phyloP scores from a whole-genome alignment of 2,797 vertebrate species.

The Nannoperca australis region DNA sequence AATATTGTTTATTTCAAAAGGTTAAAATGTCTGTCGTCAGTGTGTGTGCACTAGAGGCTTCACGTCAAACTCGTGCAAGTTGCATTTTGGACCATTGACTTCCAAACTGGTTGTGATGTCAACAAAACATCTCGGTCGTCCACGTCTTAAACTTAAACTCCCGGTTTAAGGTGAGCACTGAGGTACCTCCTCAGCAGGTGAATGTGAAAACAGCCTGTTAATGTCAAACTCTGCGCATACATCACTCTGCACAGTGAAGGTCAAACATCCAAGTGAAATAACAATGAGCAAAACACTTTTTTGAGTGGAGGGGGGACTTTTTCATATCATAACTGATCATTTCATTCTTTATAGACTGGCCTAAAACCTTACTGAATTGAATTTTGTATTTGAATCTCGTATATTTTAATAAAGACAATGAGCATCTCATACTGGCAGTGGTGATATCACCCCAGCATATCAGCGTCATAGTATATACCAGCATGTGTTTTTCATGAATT shows the following conservation, averaged over 20 bases:
- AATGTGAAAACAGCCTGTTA: background rate
- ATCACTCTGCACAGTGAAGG: background rate
- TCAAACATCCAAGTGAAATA: constrained; percentile 11
- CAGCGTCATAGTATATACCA: background rate
- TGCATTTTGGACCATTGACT: background rate
- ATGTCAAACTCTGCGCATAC: background rate
- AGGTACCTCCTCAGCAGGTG: background rate
- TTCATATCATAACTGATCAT: background rate
- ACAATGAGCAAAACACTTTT: background rate
- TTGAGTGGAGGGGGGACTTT: background rate
- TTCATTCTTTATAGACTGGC: background rate
- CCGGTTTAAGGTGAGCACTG: background rate
- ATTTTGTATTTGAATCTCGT: background rate
- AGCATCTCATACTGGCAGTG: background rate
- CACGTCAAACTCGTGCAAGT: background rate
- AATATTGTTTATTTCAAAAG: background rate
- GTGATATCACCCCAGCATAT: background rate
- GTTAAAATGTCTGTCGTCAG: background rate
- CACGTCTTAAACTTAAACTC: background rate
- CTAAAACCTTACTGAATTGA: background rate
- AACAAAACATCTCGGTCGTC: background rate
- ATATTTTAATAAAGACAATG: background rate
- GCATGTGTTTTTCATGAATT: constrained; percentile 1
- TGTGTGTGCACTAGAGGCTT: background rate
- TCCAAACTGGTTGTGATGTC: background rate